Base-by-base conservation (phyloP, 2,113 vertebrate species). In the Pteruthius melanotis region DNA sequence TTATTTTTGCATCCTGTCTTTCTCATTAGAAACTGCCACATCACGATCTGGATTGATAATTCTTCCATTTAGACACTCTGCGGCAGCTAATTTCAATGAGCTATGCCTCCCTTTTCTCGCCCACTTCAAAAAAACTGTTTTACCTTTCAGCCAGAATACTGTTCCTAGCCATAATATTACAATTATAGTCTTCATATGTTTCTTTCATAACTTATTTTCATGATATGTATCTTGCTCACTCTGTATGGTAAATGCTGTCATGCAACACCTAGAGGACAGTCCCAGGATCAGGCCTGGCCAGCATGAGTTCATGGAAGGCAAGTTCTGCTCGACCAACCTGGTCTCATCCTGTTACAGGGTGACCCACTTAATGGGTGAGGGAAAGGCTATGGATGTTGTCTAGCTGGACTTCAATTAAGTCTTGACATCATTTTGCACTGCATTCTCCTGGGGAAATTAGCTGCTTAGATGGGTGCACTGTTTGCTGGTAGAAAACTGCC, bases 21-120 rank as follows among this genome's bases (percentile, higher is more conserved):
- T 98, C 94, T 97, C 97, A 93, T 98, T 97, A 97, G 94, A 90
- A 90, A 94, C 87, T 95, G 96, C 97, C 95, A 96, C 89, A 93
- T 97, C 94, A 95, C 94, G 93, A 75, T 97, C 91, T 97, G 65
- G 91, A 94, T 96, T 97, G 97, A 96, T 97, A 97, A 94, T 97
- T 97, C 97, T 96, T 97, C 92, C 84, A 95, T 97, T 98, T 97
- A 97, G 95, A 95, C 92, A 89, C 72, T 87, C 72, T 89, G 75
- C 2, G 0, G 93, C 85, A 95, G 74, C 95, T 96, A 91, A 97
- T 97, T 97, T 97, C 96, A 96, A 26, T 95, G 87, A 98, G 96
- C 95, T 96, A 87, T 94, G 74, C 87, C 80, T 96, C 81, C 61
- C 79, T 90, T 97, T 66, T 83, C 68, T 87, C 95, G 69, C 35